A percentile compares a stretch with the other conserved stretches of the same genome.
Conservation (phyloP, 2,797 vertebrate genomes). For the Ctenosaura bakeri region DNA sequence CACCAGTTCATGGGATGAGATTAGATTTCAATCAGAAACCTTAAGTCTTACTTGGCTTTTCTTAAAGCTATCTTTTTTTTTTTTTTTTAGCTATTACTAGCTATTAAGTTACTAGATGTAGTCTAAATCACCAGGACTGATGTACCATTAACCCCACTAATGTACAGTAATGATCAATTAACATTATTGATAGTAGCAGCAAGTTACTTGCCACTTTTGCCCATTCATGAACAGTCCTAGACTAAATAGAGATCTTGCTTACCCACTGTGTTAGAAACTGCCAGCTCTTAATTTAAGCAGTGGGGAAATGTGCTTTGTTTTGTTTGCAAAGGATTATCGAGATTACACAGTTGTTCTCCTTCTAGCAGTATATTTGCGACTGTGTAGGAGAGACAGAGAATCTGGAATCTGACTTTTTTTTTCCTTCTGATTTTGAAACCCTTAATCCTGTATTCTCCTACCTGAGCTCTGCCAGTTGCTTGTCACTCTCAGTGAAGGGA, state of each 20-base stretch:
- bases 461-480: accelerated
- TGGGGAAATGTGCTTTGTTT: background rate
- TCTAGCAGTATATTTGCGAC: background rate
- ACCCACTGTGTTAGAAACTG: background rate
- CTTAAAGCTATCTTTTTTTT: too few species aligned
- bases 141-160: background rate
- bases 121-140: background rate
- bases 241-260: background rate
- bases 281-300: background rate
- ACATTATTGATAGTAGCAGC: background rate
- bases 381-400: too few species aligned
- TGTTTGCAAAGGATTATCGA: background rate
- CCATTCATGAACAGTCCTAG: background rate
- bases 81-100: background rate
- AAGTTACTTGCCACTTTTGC: background rate
- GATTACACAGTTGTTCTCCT: background rate
- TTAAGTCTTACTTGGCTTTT: background rate
- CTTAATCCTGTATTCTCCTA: conserved; percentile 37
- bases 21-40: background rate
- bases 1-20: background rate
- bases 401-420: background rate
- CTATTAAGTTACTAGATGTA: background rate
- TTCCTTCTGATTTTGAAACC: conserved; percentile 29
- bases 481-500: conserved; percentile 14
- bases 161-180: background rate